Evolutionary conservation across 2,113 vertebrate species (phyloP), one percentile per base, ranked within the genome.

Genomic region (Planiliza haematocheilus): DNA sequence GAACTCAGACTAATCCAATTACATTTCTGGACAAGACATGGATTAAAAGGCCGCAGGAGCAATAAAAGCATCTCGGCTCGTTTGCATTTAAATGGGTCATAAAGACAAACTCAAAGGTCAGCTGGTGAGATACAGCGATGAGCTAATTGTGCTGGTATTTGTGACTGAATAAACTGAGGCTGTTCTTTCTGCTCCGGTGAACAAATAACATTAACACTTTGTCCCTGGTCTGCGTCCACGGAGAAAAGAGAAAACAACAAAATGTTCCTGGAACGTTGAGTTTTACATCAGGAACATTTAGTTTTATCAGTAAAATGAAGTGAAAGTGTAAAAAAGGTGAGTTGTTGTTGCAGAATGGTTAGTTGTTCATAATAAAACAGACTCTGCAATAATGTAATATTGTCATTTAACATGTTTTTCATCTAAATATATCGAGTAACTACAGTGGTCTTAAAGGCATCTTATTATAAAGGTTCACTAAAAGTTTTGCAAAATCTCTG

Each of bases 11-110:
- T 45, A 61, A 70, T 48, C 17, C 14, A 42, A 4, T 10, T 24
- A 30, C 24, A 48, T 68, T 43, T 8, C 20, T 7, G 0, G 10
- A 66, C 7, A 0, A n/a, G n/a, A n/a, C n/a, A n/a, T n/a, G n/a
- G n/a, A 11, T 17, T 37, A 30, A 49, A 8, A 51, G 24, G 21
- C n/a, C n/a, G n/a, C 20, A 5, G 14, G 11, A 49, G 41, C 17
- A 7, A 77, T 66, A 42, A 58, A 73, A 21, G 14, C 17, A 21
- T 9, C 17, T 65, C 11, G 30, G 1, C 70, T 76, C 16, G 90
- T 93, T 93, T 90, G 83, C 91, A 92, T 93, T 84, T 92, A 91
- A 69, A 93, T 86, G 6, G 79, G 64, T 60, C 7, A 17, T 36
- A 75, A 20, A 60, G 41, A 78, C 10, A 57, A 76, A 69, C 20